Evolutionary conservation across 2,888 invertebrate species (phyloP).

Genomic region (Ctenicera cuprea): DNA sequence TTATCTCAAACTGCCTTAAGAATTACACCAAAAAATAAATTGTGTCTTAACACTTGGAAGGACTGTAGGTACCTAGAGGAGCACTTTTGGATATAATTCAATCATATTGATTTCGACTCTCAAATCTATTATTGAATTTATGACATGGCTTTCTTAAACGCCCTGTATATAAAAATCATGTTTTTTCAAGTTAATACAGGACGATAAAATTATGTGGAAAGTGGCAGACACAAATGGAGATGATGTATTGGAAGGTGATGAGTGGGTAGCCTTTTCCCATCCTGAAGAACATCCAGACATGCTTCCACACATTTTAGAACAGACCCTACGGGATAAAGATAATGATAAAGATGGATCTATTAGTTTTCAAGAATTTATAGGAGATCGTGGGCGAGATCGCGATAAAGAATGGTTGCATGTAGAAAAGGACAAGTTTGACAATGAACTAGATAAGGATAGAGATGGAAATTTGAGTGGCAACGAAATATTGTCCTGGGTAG

Average conservation of each 20-base stretch:
- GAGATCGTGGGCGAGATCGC: constrained; percentile 80
- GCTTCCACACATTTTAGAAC: constrained; percentile 85
- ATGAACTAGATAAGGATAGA: constrained; percentile 88
- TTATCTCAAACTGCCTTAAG: too few relatives aligned
- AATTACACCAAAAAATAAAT: too few relatives aligned
- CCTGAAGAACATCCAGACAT: constrained; percentile 95
- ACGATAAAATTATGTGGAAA: constrained; percentile 91
- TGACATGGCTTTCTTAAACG: too few relatives aligned
- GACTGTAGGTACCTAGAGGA: too few relatives aligned
- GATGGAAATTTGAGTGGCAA: constrained; percentile 87
- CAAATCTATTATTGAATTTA: too few relatives aligned
- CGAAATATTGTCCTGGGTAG: constrained; percentile 93
- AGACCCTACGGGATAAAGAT: constrained; percentile 92
- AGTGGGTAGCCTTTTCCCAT: constrained; percentile 93
- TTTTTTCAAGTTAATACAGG: constrained; percentile 78
- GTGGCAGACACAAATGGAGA: constrained; percentile 91
- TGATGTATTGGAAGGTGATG: constrained; percentile 82
- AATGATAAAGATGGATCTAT: constrained; percentile 88
- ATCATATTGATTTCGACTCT: too few relatives aligned
- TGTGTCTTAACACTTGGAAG: too few relatives aligned
- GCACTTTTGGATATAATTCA: too few relatives aligned
- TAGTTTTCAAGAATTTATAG: constrained; percentile 89
- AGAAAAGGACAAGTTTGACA: constrained; percentile 90
- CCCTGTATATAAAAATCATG: too few relatives aligned
- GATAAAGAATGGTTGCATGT: constrained; percentile 83